Evolutionary conservation across 2,113 vertebrate genomes (phyloP).

Genomic region (Tenrec ecaudatus): DNA sequence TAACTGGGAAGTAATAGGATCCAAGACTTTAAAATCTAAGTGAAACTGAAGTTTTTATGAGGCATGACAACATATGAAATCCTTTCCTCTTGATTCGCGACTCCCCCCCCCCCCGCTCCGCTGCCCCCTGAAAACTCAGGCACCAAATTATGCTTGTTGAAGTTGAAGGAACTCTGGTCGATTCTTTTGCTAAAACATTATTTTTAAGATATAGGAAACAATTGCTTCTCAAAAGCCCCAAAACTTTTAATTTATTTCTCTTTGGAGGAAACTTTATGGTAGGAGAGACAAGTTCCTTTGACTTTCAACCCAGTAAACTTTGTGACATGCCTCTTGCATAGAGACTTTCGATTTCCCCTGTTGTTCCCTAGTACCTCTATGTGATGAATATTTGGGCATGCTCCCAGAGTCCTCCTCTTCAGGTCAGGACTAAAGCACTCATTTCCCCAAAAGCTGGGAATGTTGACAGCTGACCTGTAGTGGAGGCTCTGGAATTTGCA

Average conservation of each 20-base stretch:
- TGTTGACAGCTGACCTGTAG: neutral
- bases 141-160: slow-evolving; percentile 8
- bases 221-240: no score
- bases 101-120: no score
- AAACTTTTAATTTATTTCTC: no score
- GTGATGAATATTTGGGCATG: neutral
- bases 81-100: slow-evolving; percentile 59
- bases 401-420: neutral
- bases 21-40: slow-evolving; percentile 52
- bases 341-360: neutral
- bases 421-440: neutral
- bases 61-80: slow-evolving; percentile 51
- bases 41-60: slow-evolving; percentile 69
- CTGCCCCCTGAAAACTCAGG: slow-evolving; percentile 45
- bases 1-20: slow-evolving; percentile 62
- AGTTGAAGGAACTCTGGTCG: slow-evolving; percentile 36
- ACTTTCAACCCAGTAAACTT: neutral
- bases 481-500: neutral
- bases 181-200: slow-evolving; percentile 52
- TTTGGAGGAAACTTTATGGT: neutral
- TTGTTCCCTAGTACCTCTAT: neutral
- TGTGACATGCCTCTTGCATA: neutral
- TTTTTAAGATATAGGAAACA: neutral
- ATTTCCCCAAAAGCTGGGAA: neutral
- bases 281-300: neutral